Conservation (phyloP, 2,888 invertebrate genomes). For the Ptychoptera albimana region DNA sequence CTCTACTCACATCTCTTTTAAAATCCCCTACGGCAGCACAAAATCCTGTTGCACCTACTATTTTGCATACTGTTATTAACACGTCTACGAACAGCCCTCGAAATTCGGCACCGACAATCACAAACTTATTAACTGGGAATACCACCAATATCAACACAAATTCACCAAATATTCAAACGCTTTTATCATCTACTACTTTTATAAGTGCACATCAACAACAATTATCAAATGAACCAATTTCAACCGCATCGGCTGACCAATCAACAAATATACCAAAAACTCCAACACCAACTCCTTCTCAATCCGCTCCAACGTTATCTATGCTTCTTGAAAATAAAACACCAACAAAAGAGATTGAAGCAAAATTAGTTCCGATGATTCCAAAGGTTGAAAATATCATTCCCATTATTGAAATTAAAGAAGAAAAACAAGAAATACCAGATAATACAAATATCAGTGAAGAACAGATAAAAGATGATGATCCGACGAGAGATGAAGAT, state of each 20-base stretch:
- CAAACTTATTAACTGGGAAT: slow-evolving; percentile 26
- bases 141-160: slow-evolving; percentile 8
- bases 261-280: neutral
- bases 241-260: slow-evolving; percentile 4
- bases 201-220: slow-evolving; percentile 17
- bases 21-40: slow-evolving; percentile 47
- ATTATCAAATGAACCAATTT: slow-evolving; percentile 24
- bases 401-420: neutral
- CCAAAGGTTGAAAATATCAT: neutral
- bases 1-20: slow-evolving; percentile 65
- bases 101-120: slow-evolving; percentile 26
- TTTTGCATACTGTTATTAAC: neutral
- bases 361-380: slow-evolving; percentile 7
- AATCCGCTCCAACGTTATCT: slow-evolving; percentile 57
- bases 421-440: neutral
- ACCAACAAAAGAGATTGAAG: slow-evolving; percentile 5
- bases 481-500: slow-evolving; percentile 19
- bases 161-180: neutral
- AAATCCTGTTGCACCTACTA: slow-evolving; percentile 20
- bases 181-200: too few relatives aligned
- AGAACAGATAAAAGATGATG: neutral
- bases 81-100: slow-evolving; percentile 16
- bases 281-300: slow-evolving; percentile 32
- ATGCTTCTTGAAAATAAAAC: slow-evolving; percentile 47
- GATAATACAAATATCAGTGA: too few relatives aligned